Evolutionary conservation across 1,140 invertebrate genomes (phyloP).

Genomic region (Cheumatopsyche charites): DNA sequence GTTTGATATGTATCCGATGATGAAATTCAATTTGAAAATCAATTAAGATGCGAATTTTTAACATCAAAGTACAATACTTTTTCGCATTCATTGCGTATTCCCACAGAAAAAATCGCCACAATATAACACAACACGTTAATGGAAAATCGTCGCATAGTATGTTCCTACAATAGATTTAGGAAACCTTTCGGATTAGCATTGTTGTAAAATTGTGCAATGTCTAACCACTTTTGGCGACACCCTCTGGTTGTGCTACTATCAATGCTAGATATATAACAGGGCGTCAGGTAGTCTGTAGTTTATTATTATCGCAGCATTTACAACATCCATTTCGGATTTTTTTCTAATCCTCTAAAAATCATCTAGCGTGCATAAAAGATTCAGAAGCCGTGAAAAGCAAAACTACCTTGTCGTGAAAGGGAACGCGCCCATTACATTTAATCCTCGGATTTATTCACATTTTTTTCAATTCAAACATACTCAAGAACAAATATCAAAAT

Average conservation of each 20-base stretch:
- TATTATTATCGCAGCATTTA: constrained; percentile 11
- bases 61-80: too few species aligned
- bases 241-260: not conserved
- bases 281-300: not conserved
- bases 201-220: too few species aligned
- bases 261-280: not conserved
- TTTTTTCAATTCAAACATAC: too few species aligned
- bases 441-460: too few species aligned
- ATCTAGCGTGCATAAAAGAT: constrained; percentile 45
- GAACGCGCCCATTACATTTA: too few species aligned
- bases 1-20: not conserved
- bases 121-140: not conserved
- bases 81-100: constrained; percentile 16
- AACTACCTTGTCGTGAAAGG: constrained; percentile 55
- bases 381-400: constrained; percentile 54
- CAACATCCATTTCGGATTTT: too few species aligned
- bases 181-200: too few species aligned
- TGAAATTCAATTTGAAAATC: not conserved
- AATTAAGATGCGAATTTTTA: not conserved
- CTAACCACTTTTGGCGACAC: not conserved
- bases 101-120: constrained; percentile 4
- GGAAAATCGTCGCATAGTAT: too few species aligned
- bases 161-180: too few species aligned
- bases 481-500: too few species aligned
- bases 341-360: constrained; percentile 45